Percentiles rank a stretch among this genome's conserved stretches.
Evolutionary conservation across 2,113 vertebrate genomes (phyloP).

Genomic region (Eupsittula cactorum): DNA sequence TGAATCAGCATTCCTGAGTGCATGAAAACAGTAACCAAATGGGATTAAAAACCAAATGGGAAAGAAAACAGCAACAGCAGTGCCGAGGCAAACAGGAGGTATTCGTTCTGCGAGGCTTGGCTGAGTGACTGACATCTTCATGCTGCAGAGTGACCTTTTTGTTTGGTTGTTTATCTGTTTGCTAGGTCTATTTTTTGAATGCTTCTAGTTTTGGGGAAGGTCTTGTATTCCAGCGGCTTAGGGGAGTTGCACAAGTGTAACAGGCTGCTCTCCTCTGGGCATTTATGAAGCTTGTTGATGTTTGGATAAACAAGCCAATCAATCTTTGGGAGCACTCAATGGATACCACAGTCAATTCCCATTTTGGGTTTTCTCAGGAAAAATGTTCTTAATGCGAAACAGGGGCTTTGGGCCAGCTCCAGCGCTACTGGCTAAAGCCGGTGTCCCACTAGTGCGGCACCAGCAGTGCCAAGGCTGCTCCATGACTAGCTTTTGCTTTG

Average conservation of each 20-base stretch:
- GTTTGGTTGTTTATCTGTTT: background rate
- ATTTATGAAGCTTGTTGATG: background rate
- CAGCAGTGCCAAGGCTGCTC: background rate
- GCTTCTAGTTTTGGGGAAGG: background rate
- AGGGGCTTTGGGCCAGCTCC: fast-evolving
- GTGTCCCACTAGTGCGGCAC: background rate
- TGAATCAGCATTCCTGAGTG: background rate
- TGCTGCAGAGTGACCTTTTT: background rate
- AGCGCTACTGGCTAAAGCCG: background rate
- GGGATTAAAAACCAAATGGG: background rate
- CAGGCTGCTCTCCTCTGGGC: background rate
- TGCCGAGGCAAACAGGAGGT: background rate
- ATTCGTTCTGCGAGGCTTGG: background rate
- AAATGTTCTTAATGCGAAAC: background rate
- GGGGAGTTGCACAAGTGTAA: background rate
- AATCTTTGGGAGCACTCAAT: background rate
- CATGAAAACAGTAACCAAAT: background rate
- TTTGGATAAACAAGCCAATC: background rate
- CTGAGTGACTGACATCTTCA: background rate
- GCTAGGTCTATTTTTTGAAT: background rate
- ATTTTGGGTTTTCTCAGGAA: background rate
- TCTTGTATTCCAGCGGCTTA: background rate
- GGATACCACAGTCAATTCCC: background rate
- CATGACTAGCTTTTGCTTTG: background rate
- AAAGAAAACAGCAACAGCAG: background rate